Evolutionary conservation across 2,113 vertebrate species (phyloP), one percentile per base, ranked within the genome.

Genomic region (Corythaixoides concolor): DNA sequence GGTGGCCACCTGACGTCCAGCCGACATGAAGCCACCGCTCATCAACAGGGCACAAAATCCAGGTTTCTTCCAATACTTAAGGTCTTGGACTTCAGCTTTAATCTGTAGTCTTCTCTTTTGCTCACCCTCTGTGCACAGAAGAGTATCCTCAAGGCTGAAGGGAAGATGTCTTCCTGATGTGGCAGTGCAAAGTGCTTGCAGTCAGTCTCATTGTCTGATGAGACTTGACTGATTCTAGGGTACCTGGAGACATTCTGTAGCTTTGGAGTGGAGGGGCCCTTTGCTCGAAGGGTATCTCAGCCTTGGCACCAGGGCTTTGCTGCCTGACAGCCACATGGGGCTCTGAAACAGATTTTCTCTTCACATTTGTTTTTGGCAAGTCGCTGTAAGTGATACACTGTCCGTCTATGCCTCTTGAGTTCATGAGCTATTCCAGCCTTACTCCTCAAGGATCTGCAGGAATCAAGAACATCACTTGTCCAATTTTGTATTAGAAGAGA

Each of bases 161-260:
- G 47, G 62, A 70, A 67, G 45, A 33, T 32, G 33, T 33, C n/a
- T 20, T 55, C 14, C 64, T 43, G 30, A 18, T 24, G 50, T 16
- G 22, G 45, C 0, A 1, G 12, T 0, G 3, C 27, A 18, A 74
- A 66, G 7, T 32, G 15, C 28, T 30, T 59, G 37, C n/a, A 55
- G 24, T 60, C 10, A 53, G 23, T 49, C 41, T 73, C 8, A 10
- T 35, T 39, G 33, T 63, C 63, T 76, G 77, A 53, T 47, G 88
- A 69, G 30, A 49, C 13, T 7, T 4, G 2, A 3, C 26, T 81
- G 15, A 52, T 26, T 69, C 45, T 9, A 22, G 17, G 22, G 3
- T 28, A 64, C 21, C 32, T 4, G 14, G n/a, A 33, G 9, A 41
- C 0, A 0, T 0, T 81, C 50, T 72, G 35, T 9, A 73, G 15